phyloP scores from a whole-genome alignment of 2,113 vertebrate genomes.

The Electrona antarctica region DNA sequence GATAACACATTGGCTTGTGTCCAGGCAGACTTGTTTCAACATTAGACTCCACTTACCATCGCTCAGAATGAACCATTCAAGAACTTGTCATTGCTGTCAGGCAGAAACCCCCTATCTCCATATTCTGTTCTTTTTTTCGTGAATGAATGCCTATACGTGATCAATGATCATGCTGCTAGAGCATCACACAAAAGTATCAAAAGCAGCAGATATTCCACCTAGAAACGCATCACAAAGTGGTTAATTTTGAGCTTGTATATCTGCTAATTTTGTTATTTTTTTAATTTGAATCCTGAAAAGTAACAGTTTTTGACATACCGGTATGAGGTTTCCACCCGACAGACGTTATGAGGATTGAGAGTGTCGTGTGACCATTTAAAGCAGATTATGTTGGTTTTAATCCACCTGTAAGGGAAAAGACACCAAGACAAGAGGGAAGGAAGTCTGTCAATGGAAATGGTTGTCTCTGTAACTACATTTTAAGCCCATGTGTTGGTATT shows the following conservation, averaged over 20 bases:
- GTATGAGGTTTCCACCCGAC: no score
- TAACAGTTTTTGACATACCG: no score
- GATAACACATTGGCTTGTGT: slow-evolving; percentile 29
- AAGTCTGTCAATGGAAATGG: background rate
- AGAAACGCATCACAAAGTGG: no score
- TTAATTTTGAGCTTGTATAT: no score
- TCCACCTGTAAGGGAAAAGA: slow-evolving; percentile 34
- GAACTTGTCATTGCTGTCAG: background rate
- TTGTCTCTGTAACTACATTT: background rate
- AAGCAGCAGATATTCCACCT: no score
- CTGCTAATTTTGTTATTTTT: no score
- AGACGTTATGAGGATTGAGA: slow-evolving; percentile 47
- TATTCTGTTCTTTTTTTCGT: no score
- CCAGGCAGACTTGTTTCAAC: slow-evolving; percentile 37
- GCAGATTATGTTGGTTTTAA: slow-evolving; percentile 45
- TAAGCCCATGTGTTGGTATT: background rate
- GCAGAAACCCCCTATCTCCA: no score
- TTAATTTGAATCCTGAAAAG: no score
- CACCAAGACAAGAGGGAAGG: background rate
- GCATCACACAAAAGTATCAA: no score
- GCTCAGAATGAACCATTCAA: slow-evolving; percentile 1
- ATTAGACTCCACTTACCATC: background rate
- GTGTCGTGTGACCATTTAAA: slow-evolving; percentile 31
- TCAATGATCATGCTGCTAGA: no score
- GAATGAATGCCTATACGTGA: no score